Evolutionary conservation across 1,140 invertebrate species (phyloP).

Genomic region (Meloidogyne exigua): DNA sequence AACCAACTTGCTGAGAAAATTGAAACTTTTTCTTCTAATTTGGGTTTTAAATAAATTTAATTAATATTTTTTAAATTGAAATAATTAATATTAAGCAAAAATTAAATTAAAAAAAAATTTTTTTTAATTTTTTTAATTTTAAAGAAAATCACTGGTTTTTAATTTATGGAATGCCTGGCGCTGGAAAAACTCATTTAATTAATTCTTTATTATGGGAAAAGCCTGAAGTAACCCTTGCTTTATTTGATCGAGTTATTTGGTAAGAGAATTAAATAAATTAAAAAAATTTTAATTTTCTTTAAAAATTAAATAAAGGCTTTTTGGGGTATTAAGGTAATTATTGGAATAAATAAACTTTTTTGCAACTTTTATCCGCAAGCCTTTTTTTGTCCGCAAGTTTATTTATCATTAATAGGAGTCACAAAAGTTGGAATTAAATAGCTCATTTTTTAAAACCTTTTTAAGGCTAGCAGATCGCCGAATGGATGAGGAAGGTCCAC

Average conservation of each 20-base stretch:
- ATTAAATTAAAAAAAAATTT: too few species aligned
- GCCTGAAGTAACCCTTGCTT: conserved; percentile 14
- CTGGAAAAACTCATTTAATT: conserved; percentile 17
- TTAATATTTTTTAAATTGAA: not conserved
- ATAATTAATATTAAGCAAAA: not conserved
- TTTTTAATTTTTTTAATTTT: not conserved
- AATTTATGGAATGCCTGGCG: conserved; percentile 13
- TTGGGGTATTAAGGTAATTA: too few species aligned
- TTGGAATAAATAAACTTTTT: too few species aligned
- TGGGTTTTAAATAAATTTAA: not conserved
- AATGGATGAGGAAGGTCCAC: not conserved
- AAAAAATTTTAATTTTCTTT: not conserved
- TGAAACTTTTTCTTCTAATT: conserved; percentile 3
- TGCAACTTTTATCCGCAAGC: too few species aligned
- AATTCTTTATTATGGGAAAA: conserved; percentile 14
- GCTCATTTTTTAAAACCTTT: too few species aligned
- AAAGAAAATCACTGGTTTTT: conserved; percentile 14
- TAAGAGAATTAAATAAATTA: not conserved
- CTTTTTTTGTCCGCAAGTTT: too few species aligned
- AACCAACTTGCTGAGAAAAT: conserved; percentile 6
- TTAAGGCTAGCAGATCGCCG: not conserved
- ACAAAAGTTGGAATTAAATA: too few species aligned
- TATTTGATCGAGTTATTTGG: conserved; percentile 22
- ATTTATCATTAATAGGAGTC: too few species aligned
- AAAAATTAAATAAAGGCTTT: too few species aligned